Conservation (phyloP, 2,888 invertebrate species). For the Linnaemya tessellans region DNA sequence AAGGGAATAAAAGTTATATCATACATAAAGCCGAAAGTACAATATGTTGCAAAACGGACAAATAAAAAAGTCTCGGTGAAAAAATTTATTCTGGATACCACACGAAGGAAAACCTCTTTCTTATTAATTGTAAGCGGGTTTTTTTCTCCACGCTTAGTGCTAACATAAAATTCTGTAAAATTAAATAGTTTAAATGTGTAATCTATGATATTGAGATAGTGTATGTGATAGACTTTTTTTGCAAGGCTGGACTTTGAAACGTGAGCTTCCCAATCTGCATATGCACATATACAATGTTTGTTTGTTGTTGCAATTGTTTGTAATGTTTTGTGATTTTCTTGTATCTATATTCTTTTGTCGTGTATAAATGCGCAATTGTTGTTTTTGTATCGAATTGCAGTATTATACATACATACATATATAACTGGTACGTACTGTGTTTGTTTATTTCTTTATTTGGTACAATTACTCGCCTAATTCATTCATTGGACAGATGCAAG, state of each 20-base stretch:
- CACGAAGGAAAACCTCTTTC: conserved; percentile 16
- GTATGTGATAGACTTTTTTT: not conserved
- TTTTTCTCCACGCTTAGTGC: not conserved
- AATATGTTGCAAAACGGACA: not conserved
- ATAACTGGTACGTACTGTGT: conserved; percentile 5
- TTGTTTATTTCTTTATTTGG: not conserved
- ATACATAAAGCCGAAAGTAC: not conserved
- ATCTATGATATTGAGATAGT: not conserved
- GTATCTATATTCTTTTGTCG: not conserved
- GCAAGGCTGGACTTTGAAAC: conserved; percentile 65
- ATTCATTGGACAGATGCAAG: not conserved
- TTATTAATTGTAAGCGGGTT: conserved; percentile 12
- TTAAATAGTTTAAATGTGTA: conserved; percentile 3
- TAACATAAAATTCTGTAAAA: conserved; percentile 1
- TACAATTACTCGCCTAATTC: not conserved
- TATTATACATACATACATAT: not conserved
- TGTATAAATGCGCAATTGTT: conserved; percentile 55
- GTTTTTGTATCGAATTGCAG: conserved; percentile 44
- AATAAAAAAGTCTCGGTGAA: conserved; percentile 17
- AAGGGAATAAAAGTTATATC: not conserved
- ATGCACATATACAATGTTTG: not conserved
- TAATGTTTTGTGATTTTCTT: conserved; percentile 29
- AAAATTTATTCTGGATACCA: conserved; percentile 45
- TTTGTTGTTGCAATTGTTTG: conserved; percentile 45
- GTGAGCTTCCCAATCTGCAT: conserved; percentile 37